phyloP scores from a whole-genome alignment of 2,113 vertebrate species.

The Mastomys coucha region DNA sequence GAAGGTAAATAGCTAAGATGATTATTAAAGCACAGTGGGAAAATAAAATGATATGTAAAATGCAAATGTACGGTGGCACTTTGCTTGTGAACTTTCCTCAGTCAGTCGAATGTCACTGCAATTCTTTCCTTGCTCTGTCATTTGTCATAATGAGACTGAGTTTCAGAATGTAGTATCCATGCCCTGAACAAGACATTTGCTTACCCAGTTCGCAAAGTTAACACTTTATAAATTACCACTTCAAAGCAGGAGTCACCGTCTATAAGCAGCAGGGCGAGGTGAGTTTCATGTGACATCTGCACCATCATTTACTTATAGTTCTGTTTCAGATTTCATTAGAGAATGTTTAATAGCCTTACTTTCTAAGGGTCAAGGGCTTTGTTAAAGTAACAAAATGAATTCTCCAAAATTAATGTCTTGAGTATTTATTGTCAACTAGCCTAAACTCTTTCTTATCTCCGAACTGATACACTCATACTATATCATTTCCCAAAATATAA shows the following conservation, averaged over 20 bases:
- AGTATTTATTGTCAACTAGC: not conserved
- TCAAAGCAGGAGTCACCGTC: conserved; percentile 48
- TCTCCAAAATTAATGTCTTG: not conserved
- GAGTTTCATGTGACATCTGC: conserved; percentile 65
- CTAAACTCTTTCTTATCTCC: not conserved
- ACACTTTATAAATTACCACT: conserved; percentile 67
- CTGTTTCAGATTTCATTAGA: conserved; percentile 65
- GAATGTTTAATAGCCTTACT: conserved; percentile 32
- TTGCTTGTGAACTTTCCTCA: conserved; percentile 61
- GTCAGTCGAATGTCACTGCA: not conserved
- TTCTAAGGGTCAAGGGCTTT: not conserved
- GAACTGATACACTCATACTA: not conserved
- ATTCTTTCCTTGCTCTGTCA: conserved; percentile 60
- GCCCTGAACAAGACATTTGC: conserved; percentile 60
- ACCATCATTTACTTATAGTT: conserved; percentile 63
- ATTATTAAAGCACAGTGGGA: conserved; percentile 73
- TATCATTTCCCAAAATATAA: not conserved
- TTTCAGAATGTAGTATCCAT: conserved; percentile 38
- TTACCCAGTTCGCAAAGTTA: conserved; percentile 60
- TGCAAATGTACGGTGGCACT: conserved; percentile 69
- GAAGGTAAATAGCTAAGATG: conserved; percentile 80
- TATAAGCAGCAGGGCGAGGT: conserved; percentile 47
- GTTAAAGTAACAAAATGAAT: conserved; percentile 35
- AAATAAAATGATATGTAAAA: conserved; percentile 75
- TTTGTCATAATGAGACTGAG: conserved; percentile 73